These are phyloP conservation scores for Rhagoletis zephyria DNA, from an alignment of 1,140 invertebrate species.

Conservation along the genomic window DNA sequence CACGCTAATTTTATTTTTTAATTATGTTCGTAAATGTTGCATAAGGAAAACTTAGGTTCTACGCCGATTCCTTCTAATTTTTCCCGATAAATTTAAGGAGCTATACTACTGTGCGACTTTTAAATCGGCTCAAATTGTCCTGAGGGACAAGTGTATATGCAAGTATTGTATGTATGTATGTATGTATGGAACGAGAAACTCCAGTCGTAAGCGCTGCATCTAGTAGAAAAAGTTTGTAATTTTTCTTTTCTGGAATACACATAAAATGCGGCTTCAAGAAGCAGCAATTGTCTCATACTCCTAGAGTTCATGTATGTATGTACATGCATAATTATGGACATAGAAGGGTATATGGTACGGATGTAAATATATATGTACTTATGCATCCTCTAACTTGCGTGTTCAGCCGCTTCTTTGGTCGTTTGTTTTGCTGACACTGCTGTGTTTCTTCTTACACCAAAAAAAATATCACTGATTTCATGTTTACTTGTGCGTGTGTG, in stretches of 20 bases:
- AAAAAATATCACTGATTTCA: background rate
- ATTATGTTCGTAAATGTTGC: too few species aligned
- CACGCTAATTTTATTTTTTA: too few species aligned
- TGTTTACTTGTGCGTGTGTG: background rate
- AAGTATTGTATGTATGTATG: background rate
- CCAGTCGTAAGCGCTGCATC: background rate
- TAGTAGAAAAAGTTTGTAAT: conserved; percentile 15
- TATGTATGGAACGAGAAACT: background rate
- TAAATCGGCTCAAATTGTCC: conserved; percentile 33
- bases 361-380: too few species aligned
- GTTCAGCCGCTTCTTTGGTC: background rate
- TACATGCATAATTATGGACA: background rate
- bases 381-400: background rate
- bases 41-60: too few species aligned
- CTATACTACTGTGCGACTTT: background rate
- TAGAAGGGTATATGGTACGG: background rate
- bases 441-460: background rate
- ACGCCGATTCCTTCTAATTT: too few species aligned
- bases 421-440: conserved; percentile 11
- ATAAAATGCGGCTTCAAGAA: too few species aligned
- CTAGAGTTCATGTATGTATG: background rate
- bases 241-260: background rate
- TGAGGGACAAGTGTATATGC: background rate
- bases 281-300: too few species aligned
- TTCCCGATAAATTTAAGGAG: too few species aligned